Base-by-base conservation (phyloP, 2,797 vertebrate genomes). In the Gymnoscopelus microlampas region DNA sequence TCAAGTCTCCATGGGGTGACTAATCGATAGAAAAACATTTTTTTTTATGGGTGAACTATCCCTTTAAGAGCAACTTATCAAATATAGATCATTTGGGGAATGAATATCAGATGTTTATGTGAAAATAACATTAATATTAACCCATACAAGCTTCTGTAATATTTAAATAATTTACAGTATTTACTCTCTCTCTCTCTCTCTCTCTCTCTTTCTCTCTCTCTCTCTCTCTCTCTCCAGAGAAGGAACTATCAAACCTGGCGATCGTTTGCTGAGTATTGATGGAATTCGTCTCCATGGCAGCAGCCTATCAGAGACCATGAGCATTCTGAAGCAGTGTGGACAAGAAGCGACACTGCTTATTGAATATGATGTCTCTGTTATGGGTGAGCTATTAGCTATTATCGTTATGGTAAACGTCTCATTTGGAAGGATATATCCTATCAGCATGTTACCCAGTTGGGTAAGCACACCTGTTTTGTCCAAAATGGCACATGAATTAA, bases 291-390 rank as follows among this genome's bases (percentile, higher is more conserved):
- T 99, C 73, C 95, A 98, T 1, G 98, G 97, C 86, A 96, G 94
- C 29, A 96, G 95, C 2, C 95, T 98, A 0, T 92, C 96, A 0
- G 98, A 99, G 90, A 96, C 97, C 87, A 98, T 97, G 96, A 97
- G 96, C 83, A 97, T 98, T 87, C 95, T 99, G 60, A 99, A 98
- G 88, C 98, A 99, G 62, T 97, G 98, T 0, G 97, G 97, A 0
- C 98, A 99, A 89, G 98, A 99, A 77, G 97, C 96, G 0, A 98
- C 96, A 6, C 93, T 99, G 73, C 94, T 98, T 81, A 87, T 98
- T 0, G 97, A 99, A 90, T 99, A 97, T 0, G 97, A 99, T 55
- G 96, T 99, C 83, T 99, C 98, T 0, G 93, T 99, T 51, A 99
- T 99, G 97, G 98, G 98, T 98, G 93, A 71, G 96, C 91, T 53